Base-by-base conservation (phyloP, 1,140 invertebrate species). In the Drosophila watanabei region DNA sequence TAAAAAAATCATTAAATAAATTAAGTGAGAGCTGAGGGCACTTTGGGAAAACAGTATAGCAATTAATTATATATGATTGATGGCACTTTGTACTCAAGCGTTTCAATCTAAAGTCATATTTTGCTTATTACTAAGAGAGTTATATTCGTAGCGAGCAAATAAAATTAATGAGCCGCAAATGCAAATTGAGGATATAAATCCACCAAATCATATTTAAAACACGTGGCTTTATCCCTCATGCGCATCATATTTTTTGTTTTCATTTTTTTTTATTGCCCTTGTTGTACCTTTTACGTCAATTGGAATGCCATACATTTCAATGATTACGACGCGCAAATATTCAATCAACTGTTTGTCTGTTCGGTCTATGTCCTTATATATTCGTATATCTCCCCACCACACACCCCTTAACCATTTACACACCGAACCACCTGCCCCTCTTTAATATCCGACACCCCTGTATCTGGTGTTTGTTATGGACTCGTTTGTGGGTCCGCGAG, bases 281-380 rank as follows among this genome's bases (percentile, higher is more conserved):
- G 51, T 64, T 49, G 70, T 75, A 57, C 70, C 59, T 75, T 76
- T 75, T 45, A 75, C 71, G 43, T 76, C 71, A 65, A 76, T 75
- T 75, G 73, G 71, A 76, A 76, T 76, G 71, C 71, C 73, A 75
- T 64, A 76, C 71, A 76, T 75, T 71, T 79, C 33, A 71, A 70
- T 79, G 73, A 77, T 77, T 77, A 68, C 73, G 45, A 39, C 49
- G 72, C 54, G 73, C 73, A 77, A 77, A 77, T 77, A 77, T 68
- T 77, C 75, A 77, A 77, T 77, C 75, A 77, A 77, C 75, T 77
- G 75, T 60, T 68, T 76, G 62, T 37, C 52, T 58, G 59, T 35
- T 63, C 28, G 66, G 57, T 57, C 46, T 71, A 71, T 69, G 14
- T 28, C 57, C 48, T n/a, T 8, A 33, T 13, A 13, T n/a, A n/a